These are phyloP conservation scores for Pedetes capensis DNA, from an alignment of 2,113 vertebrate species.

Conservation along the genomic window DNA sequence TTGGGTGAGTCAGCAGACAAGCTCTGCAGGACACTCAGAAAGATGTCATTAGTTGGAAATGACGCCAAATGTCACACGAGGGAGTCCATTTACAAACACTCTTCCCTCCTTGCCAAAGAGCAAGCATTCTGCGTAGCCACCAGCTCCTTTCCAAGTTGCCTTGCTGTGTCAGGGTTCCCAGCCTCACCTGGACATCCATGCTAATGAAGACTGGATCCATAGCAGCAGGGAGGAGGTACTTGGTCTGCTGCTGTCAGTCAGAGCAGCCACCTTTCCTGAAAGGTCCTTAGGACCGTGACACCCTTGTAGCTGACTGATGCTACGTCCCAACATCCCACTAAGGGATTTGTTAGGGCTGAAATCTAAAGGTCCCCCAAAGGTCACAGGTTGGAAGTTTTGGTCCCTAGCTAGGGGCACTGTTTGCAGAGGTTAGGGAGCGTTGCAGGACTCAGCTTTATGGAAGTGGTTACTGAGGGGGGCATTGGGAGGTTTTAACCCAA, in stretches of 20 bases:
- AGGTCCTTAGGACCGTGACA: background rate
- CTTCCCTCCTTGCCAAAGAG: background rate
- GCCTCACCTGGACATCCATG: background rate
- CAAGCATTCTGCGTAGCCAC: background rate
- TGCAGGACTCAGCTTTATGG: no score
- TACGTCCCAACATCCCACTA: background rate
- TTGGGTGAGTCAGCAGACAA: conserved; percentile 31
- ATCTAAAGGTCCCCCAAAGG: no score
- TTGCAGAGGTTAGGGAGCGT: no score
- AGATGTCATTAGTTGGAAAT: conserved; percentile 41
- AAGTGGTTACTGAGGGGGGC: no score
- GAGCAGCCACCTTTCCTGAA: background rate
- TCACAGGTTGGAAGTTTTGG: no score
- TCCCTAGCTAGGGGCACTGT: no score
- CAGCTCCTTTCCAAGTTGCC: background rate
- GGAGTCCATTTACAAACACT: background rate
- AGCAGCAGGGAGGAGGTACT: rapidly evolving
- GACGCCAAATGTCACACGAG: conserved; percentile 4
- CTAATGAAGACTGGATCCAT: background rate
- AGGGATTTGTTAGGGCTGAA: no score
- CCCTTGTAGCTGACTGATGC: background rate
- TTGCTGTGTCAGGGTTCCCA: background rate
- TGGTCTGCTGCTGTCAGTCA: no score
- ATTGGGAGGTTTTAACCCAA: no score
- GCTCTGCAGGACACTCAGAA: background rate